These are phyloP conservation scores for Heterohyrax brucei DNA, from an alignment of 2,797 vertebrate genomes.

Conservation along the genomic window DNA sequence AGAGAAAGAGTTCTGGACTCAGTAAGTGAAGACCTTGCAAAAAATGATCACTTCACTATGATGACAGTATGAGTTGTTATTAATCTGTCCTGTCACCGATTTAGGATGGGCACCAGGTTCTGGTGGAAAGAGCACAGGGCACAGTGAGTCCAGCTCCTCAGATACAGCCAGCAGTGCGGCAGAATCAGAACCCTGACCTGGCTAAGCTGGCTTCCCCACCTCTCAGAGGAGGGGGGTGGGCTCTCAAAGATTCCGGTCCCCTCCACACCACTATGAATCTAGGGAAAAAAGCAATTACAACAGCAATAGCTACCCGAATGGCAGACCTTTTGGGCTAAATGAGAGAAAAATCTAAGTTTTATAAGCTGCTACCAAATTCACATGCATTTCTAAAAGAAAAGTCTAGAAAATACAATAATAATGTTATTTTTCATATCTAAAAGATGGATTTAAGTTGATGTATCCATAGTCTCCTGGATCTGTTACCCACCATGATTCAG, in stretches of 20 bases:
- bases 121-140: background rate
- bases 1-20: background rate
- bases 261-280: constrained; percentile 18
- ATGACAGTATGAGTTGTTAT: constrained; percentile 16
- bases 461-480: background rate
- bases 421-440: background rate
- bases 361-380: constrained; percentile 47
- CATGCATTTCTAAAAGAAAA: constrained; percentile 61
- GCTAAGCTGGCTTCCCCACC: background rate
- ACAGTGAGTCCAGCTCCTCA: background rate
- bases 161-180: background rate
- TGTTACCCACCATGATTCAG: constrained; percentile 29
- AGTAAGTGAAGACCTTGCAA: constrained; percentile 34
- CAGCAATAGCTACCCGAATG: background rate
- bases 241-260: background rate
- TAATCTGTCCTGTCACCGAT: constrained; percentile 35
- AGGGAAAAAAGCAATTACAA: background rate
- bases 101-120: background rate
- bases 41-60: constrained; percentile 38
- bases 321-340: constrained; percentile 18
- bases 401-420: constrained; percentile 42
- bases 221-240: background rate
- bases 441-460: constrained; percentile 5
- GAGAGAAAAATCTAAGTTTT: background rate
- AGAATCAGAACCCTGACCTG: background rate